Evolutionary conservation across 2,113 vertebrate genomes (phyloP).

Genomic region (Pomatorhinus ruficollis): DNA sequence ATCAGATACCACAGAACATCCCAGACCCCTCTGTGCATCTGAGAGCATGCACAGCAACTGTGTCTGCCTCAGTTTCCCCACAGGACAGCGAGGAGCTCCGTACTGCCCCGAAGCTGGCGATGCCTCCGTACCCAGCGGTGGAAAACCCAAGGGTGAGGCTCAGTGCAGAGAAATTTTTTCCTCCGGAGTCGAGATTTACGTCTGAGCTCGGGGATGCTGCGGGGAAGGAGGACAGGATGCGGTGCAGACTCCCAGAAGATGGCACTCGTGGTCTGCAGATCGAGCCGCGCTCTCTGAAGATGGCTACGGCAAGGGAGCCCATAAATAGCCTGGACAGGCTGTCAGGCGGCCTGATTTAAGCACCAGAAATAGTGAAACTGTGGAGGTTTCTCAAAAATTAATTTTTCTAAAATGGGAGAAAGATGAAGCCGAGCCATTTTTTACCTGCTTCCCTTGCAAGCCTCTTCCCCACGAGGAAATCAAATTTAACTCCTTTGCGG

Average conservation of each 20-base stretch:
- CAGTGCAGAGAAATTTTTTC: neutral
- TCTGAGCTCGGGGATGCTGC: neutral
- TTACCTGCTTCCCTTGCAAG: neutral
- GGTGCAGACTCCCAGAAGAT: slow-evolving; percentile 26
- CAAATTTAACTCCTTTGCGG: neutral
- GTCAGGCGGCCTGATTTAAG: slow-evolving; percentile 53
- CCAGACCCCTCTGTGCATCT: neutral
- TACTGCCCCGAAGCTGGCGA: neutral
- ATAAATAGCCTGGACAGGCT: slow-evolving; percentile 39
- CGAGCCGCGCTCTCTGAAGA: accelerated
- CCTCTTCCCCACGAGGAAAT: neutral
- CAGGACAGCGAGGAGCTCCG: neutral
- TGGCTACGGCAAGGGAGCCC: neutral
- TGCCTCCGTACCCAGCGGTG: neutral
- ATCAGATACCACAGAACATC: neutral
- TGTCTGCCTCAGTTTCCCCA: neutral
- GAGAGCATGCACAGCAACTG: accelerated
- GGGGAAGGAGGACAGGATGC: neutral
- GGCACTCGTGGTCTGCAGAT: slow-evolving; percentile 56
- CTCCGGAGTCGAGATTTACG: neutral
- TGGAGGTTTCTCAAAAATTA: slow-evolving; percentile 63
- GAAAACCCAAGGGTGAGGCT: neutral
- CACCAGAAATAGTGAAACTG: slow-evolving; percentile 51
- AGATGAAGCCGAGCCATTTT: slow-evolving; percentile 43
- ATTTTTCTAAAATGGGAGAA: slow-evolving; percentile 63